These are phyloP conservation scores for Scaptomyza pallida DNA, from an alignment of 1,140 invertebrate genomes.

Conservation along the genomic window DNA sequence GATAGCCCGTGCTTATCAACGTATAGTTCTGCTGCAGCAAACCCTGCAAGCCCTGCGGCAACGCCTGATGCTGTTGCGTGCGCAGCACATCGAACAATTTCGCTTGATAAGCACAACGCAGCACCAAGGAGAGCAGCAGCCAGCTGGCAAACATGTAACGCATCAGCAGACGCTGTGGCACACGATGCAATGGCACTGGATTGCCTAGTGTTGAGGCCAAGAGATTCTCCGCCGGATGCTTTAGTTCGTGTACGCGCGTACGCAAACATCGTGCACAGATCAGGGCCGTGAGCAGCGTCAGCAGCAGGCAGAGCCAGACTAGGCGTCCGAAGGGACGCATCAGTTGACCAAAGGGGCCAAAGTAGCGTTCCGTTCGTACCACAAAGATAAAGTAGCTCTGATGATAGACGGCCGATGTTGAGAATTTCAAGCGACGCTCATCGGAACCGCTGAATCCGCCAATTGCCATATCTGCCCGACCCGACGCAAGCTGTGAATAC, in stretches of 20 bases:
- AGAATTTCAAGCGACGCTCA: conserved; percentile 38
- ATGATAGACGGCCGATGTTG: conserved; percentile 54
- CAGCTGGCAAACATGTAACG: conserved; percentile 55
- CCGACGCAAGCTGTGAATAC: conserved; percentile 22
- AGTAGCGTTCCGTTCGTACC: conserved; percentile 38
- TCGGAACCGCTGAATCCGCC: conserved; percentile 65
- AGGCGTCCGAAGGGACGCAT: conserved; percentile 35
- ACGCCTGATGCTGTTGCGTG: conserved; percentile 1
- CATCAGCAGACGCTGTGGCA: conserved; percentile 20
- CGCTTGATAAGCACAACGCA: conserved; percentile 65
- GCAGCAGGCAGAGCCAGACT: conserved; percentile 43
- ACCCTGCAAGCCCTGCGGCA: conserved; percentile 38
- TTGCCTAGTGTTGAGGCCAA: conserved; percentile 41
- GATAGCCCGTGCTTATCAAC: conserved; percentile 43
- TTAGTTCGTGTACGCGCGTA: neutral
- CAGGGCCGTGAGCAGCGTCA: conserved; percentile 10
- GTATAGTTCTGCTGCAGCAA: conserved; percentile 57
- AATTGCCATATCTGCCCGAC: conserved; percentile 46
- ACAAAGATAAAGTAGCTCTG: conserved; percentile 63
- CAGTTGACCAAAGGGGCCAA: conserved; percentile 33
- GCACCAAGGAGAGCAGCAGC: conserved; percentile 54
- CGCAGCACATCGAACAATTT: conserved; percentile 64
- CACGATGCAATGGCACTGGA: conserved; percentile 17
- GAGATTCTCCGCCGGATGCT: conserved; percentile 45
- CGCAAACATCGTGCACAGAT: conserved; percentile 23